Evolutionary conservation across 2,888 invertebrate genomes (phyloP).

Genomic region (Lymantria monacha): DNA sequence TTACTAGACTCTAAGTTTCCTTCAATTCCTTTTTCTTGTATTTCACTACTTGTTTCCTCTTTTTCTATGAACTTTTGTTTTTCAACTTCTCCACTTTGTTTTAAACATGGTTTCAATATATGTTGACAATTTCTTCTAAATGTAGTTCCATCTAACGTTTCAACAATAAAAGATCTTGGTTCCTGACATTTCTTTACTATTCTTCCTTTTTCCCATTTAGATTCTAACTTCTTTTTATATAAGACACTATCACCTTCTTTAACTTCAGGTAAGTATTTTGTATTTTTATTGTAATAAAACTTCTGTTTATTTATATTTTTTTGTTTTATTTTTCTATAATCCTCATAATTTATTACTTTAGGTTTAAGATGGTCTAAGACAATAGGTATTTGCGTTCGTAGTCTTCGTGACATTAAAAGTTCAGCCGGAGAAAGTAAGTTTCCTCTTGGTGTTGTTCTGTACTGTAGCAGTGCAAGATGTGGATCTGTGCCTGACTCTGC

Average conservation of each 20-base stretch:
- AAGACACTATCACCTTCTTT: slow-evolving; percentile 13
- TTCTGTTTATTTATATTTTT: slow-evolving; percentile 1
- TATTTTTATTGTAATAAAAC: background rate
- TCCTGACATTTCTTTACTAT: background rate
- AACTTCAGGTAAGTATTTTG: slow-evolving; percentile 7
- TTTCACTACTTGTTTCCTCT: no score
- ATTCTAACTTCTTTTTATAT: slow-evolving; percentile 5
- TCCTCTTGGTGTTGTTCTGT: slow-evolving; percentile 22
- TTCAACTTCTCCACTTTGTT: no score
- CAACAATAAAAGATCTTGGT: slow-evolving; percentile 1
- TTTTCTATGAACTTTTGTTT: no score
- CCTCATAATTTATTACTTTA: slow-evolving; percentile 3
- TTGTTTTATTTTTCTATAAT: background rate
- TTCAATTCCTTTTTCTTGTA: no score
- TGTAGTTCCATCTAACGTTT: slow-evolving; percentile 15
- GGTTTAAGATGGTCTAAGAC: slow-evolving; percentile 7
- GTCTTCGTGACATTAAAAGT: slow-evolving; percentile 11
- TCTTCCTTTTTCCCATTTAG: background rate
- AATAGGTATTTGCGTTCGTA: slow-evolving; percentile 22
- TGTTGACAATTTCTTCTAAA: slow-evolving; percentile 17
- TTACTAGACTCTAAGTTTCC: no score
- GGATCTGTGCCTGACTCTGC: slow-evolving; percentile 18
- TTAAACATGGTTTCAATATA: no score
- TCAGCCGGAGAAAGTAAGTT: slow-evolving; percentile 9
- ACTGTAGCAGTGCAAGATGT: slow-evolving; percentile 22